A percentile compares a stretch with the other conserved stretches of the same genome.
Evolutionary conservation across 2,113 vertebrate species (phyloP).

Genomic region (Axis porcinus): DNA sequence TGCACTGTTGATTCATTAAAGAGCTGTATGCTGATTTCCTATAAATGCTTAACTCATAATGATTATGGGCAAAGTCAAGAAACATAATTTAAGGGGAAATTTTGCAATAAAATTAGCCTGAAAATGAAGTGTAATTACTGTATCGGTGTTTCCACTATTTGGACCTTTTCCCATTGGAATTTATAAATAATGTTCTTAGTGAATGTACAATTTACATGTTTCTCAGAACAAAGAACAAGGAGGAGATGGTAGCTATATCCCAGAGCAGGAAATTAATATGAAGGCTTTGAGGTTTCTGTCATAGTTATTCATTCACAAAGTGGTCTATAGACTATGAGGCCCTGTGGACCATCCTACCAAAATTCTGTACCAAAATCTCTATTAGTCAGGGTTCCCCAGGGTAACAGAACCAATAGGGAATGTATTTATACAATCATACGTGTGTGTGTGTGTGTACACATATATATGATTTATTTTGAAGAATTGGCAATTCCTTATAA

Average conservation of each 20-base stretch:
- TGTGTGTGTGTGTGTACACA: accelerated
- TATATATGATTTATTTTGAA: background rate
- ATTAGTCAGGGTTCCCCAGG: background rate
- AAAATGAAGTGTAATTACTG: background rate
- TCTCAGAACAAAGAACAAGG: background rate
- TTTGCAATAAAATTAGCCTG: slow-evolving; percentile 20
- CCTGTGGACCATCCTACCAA: background rate
- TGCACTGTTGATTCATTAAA: slow-evolving; percentile 45
- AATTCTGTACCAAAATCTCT: background rate
- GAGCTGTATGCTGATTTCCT: slow-evolving; percentile 12
- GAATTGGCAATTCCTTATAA: background rate
- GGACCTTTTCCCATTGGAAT: background rate
- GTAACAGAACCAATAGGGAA: background rate
- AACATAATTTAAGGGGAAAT: background rate
- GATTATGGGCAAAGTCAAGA: slow-evolving; percentile 34
- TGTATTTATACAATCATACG: background rate
- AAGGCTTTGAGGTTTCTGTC: background rate
- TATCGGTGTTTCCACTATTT: background rate
- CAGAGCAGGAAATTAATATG: background rate
- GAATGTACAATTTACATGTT: background rate
- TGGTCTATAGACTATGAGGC: background rate
- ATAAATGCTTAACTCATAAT: background rate
- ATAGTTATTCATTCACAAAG: background rate
- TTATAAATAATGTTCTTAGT: background rate
- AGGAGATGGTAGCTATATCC: background rate